phyloP scores from a whole-genome alignment of 1,140 invertebrate species.

The Anoplolepis gracilipes region DNA sequence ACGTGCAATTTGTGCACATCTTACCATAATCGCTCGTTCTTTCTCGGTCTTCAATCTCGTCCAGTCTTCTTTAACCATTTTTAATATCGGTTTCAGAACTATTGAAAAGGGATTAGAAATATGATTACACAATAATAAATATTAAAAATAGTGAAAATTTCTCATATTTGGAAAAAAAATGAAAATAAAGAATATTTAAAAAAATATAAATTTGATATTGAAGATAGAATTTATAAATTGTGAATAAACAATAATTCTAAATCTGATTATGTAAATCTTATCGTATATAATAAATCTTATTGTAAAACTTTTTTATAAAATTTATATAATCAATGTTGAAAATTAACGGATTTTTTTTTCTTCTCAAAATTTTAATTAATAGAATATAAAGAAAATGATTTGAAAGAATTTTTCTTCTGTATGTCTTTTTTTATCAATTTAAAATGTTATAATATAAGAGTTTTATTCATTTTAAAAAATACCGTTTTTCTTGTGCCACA shows the following conservation, averaged over 20 bases:
- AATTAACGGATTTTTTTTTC: not conserved
- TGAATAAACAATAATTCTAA: too few relatives aligned
- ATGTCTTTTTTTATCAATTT: not conserved
- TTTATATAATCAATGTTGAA: not conserved
- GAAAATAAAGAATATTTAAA: not conserved
- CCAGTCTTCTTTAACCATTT: constrained; percentile 50
- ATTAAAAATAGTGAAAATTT: not conserved
- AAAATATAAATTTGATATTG: not conserved
- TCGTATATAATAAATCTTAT: too few relatives aligned
- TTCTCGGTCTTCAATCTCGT: constrained; percentile 16
- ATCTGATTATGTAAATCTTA: too few relatives aligned
- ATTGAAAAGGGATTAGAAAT: not conserved
- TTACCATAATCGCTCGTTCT: constrained; percentile 25
- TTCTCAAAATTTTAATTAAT: not conserved
- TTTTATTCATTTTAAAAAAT: not conserved
- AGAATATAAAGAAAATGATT: not conserved
- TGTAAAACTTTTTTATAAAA: too few relatives aligned
- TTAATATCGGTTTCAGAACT: constrained; percentile 12
- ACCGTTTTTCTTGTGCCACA: constrained; percentile 13
- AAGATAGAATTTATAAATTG: not conserved
- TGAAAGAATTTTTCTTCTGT: not conserved
- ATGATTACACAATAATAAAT: not conserved
- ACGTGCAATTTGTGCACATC: not conserved
- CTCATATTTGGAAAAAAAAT: not conserved
- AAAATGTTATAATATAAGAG: not conserved